Evolutionary conservation across 37 sponge, comb jelly and placozoan species (phyloP).

Genomic region (Mnemiopsis leidyi): DNA sequence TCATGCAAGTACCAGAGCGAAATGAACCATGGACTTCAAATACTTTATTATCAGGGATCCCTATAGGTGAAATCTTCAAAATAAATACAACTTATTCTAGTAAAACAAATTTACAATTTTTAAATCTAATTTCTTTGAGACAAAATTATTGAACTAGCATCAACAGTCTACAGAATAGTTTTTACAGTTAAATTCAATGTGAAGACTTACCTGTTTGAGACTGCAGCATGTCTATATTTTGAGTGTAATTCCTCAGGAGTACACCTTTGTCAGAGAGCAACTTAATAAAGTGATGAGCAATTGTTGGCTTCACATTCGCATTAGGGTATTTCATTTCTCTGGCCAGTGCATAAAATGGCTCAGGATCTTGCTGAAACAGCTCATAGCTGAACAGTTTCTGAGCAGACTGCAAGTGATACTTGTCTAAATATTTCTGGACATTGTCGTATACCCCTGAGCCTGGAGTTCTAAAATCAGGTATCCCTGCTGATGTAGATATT

Average conservation of each 20-base stretch:
- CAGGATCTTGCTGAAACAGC: slow-evolving; percentile 18
- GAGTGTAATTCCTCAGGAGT: slow-evolving; percentile 44
- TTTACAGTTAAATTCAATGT: no score
- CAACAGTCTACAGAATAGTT: no score
- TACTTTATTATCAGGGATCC: slow-evolving; percentile 7
- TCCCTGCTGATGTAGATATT: slow-evolving; percentile 62
- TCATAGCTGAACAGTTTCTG: slow-evolving; percentile 34
- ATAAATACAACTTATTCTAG: no score
- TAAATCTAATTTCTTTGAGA: no score
- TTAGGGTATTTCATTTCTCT: slow-evolving; percentile 5
- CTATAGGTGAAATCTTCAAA: not conserved
- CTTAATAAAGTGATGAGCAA: slow-evolving; percentile 51
- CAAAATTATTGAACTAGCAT: no score
- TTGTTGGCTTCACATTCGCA: not conserved
- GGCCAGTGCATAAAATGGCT: slow-evolving; percentile 50
- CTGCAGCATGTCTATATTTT: slow-evolving; percentile 62
- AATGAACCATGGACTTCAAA: slow-evolving; percentile 60
- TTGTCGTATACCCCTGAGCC: slow-evolving; percentile 57
- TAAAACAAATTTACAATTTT: no score
- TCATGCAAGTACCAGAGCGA: not conserved
- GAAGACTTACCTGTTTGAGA: not conserved
- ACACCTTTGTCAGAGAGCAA: slow-evolving; percentile 28
- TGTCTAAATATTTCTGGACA: slow-evolving; percentile 6
- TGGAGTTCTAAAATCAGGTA: slow-evolving; percentile 62
- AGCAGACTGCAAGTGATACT: not conserved